Percentiles rank a stretch among this genome's conserved stretches.
Conservation (phyloP, 1,140 invertebrate species). For the Zaprionus lachaisei region DNA sequence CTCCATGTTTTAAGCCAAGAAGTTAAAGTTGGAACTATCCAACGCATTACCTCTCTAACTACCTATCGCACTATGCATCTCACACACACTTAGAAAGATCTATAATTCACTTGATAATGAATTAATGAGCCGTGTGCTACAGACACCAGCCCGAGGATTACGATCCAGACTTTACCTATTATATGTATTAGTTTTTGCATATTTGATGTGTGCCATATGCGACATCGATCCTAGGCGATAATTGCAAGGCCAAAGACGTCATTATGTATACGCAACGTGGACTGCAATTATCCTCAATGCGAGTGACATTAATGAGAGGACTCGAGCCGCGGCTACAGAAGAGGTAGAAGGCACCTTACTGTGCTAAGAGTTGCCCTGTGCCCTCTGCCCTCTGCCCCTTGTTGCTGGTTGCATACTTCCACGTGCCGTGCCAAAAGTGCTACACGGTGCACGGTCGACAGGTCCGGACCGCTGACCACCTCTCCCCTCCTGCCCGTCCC, state of each 20-base stretch:
- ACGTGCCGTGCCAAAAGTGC: constrained; percentile 54
- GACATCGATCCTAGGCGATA: constrained; percentile 5
- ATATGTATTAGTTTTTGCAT: neutral
- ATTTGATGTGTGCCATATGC: neutral
- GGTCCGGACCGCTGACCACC: constrained; percentile 4
- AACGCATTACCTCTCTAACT: neutral
- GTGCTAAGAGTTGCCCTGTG: neutral
- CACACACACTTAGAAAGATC: neutral
- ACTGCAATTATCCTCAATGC: constrained; percentile 53
- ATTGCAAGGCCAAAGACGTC: neutral
- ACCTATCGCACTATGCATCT: too few relatives aligned
- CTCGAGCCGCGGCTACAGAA: neutral
- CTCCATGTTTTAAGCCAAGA: too few relatives aligned
- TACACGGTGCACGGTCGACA: constrained; percentile 6
- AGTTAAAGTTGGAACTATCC: too few relatives aligned
- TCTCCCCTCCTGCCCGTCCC: neutral
- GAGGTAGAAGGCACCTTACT: neutral
- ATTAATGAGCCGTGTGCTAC: neutral
- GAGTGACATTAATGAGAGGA: constrained; percentile 48
- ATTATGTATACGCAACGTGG: constrained; percentile 63
- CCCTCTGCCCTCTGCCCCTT: neutral
- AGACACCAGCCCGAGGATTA: neutral
- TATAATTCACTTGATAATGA: neutral
- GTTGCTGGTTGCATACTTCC: constrained; percentile 43
- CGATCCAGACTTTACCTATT: neutral